A percentile compares a stretch with the other conserved stretches of the same genome.
Conservation (phyloP, 2,113 vertebrate genomes). For the Rutilus rutilus region DNA sequence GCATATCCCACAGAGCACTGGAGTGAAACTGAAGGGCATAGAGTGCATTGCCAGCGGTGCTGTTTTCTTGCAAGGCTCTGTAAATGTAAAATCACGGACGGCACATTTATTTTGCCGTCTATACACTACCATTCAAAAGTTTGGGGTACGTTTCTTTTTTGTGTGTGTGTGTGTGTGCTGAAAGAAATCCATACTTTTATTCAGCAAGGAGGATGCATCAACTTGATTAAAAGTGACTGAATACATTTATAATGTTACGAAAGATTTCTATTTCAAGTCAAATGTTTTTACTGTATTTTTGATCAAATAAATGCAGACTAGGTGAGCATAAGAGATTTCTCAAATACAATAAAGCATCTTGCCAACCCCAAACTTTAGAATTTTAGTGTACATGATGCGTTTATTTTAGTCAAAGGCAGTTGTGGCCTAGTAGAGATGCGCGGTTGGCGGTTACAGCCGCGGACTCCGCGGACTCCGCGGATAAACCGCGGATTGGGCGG, state of each 20-base stretch:
- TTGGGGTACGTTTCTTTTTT: neutral
- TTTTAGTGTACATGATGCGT: too few species aligned
- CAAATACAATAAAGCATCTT: neutral
- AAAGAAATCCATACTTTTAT: neutral
- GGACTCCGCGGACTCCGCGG: too few species aligned
- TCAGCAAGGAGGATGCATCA: neutral
- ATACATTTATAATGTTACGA: neutral
- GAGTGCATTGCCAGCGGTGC: neutral
- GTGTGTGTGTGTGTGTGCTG: neutral
- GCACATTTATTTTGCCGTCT: neutral
- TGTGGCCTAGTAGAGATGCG: too few species aligned
- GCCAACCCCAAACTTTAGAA: neutral
- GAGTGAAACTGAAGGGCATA: neutral
- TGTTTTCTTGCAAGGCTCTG: neutral
- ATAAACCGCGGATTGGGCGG: too few species aligned
- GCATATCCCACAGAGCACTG: slow-evolving; percentile 1
- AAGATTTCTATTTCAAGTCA: neutral
- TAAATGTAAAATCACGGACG: neutral
- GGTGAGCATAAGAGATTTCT: neutral
- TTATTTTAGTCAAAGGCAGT: too few species aligned
- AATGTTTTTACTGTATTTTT: neutral
- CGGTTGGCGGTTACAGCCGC: too few species aligned
- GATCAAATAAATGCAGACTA: neutral
- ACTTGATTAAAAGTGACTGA: neutral
- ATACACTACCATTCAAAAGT: neutral